Percentiles rank a stretch among this genome's conserved stretches.
These are phyloP conservation scores for Thymelicus acteon DNA, from an alignment of 2,888 invertebrate species.

Conservation along the genomic window DNA sequence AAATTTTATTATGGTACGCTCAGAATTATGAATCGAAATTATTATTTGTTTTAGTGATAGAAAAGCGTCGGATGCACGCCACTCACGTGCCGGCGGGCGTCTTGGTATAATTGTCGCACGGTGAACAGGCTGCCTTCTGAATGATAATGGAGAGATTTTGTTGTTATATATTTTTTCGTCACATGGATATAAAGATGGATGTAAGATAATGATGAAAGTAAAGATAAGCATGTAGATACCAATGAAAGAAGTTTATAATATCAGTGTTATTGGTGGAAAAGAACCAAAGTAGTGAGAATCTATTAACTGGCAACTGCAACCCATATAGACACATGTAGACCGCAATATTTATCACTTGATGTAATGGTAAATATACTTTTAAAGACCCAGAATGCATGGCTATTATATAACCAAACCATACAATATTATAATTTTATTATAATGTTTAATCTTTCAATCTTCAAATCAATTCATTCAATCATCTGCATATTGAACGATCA, in stretches of 20 bases:
- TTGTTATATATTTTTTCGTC: constrained; percentile 20
- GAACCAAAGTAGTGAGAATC: too few species aligned
- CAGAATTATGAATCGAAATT: constrained; percentile 33
- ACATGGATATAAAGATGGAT: background rate
- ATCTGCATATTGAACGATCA: constrained; percentile 5
- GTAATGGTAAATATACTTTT: too few species aligned
- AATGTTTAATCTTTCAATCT: constrained; percentile 8
- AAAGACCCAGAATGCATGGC: too few species aligned
- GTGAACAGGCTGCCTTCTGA: constrained; percentile 31
- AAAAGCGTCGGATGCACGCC: constrained; percentile 33
- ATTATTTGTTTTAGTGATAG: constrained; percentile 31
- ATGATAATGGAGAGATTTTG: constrained; percentile 25
- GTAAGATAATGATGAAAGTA: background rate
- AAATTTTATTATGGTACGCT: constrained; percentile 26
- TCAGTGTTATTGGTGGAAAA: too few species aligned
- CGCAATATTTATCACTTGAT: too few species aligned
- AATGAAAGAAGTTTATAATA: too few species aligned
- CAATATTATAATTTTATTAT: background rate
- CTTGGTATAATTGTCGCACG: constrained; percentile 42
- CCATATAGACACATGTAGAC: too few species aligned
- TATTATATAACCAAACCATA: background rate
- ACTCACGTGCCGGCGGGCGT: constrained; percentile 26
- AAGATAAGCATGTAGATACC: too few species aligned
- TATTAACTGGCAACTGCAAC: too few species aligned
- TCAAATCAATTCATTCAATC: constrained; percentile 10